Evolutionary conservation across 2,113 vertebrate species (phyloP).

Genomic region (Dromiciops gliroides): DNA sequence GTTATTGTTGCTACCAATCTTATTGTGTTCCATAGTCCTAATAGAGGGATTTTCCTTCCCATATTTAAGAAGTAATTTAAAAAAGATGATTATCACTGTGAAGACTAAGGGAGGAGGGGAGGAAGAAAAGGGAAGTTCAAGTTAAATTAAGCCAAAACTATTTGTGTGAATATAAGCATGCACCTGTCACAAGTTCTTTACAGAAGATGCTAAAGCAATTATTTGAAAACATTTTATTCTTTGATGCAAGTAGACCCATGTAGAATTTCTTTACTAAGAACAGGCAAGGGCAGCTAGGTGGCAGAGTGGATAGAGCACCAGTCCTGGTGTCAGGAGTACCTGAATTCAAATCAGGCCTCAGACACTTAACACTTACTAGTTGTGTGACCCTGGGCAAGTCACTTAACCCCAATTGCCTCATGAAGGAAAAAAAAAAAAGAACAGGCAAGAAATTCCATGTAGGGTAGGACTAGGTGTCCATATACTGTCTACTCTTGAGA

Average conservation of each 20-base stretch:
- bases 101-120: background rate
- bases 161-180: no score
- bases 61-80: background rate
- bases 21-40: background rate
- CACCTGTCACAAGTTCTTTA: accelerated
- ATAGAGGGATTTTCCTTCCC: background rate
- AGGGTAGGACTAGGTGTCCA: background rate
- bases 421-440: no score
- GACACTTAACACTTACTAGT: no score
- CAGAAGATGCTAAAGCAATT: background rate
- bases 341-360: no score
- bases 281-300: accelerated
- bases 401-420: no score
- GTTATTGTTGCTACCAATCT: background rate
- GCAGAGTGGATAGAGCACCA: no score
- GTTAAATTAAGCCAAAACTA: background rate
- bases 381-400: no score
- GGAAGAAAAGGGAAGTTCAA: background rate
- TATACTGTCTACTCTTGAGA: background rate
- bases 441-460: background rate
- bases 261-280: background rate
- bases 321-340: no score
- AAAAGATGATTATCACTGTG: background rate
- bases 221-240: background rate
- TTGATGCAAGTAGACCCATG: accelerated